Evolutionary conservation across 2,113 vertebrate genomes (phyloP).

Genomic region (Andinoacara biseriatus): DNA sequence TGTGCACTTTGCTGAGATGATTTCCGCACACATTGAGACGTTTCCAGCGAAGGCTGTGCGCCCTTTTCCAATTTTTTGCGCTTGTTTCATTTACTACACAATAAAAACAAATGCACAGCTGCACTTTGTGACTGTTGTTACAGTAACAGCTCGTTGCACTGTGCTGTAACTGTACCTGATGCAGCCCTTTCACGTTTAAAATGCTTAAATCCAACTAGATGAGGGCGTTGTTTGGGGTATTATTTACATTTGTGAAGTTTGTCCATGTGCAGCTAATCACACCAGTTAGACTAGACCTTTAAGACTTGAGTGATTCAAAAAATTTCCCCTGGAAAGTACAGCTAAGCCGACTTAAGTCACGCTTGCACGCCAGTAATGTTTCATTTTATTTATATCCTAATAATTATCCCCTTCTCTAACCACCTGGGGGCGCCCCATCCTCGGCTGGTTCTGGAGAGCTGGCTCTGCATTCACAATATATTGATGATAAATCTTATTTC

Average conservation of each 20-base stretch:
- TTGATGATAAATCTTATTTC: background rate
- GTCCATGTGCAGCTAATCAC: accelerated
- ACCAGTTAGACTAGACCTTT: background rate
- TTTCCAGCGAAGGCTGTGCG: background rate
- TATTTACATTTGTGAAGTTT: background rate
- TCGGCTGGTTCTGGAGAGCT: background rate
- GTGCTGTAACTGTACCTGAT: background rate
- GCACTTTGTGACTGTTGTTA: background rate
- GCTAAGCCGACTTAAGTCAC: background rate
- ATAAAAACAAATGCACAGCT: background rate
- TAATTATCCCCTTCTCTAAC: background rate
- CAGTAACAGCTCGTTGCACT: background rate
- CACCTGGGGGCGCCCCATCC: conserved; percentile 39
- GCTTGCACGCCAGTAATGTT: accelerated
- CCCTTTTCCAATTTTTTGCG: background rate
- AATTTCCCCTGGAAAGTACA: accelerated
- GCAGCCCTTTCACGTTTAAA: background rate
- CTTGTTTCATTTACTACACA: background rate
- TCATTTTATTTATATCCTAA: background rate
- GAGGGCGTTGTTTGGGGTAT: background rate
- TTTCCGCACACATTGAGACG: background rate
- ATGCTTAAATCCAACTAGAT: background rate
- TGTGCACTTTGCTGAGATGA: background rate
- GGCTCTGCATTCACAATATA: background rate
- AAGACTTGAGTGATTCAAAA: background rate